Conservation (phyloP, 2,113 vertebrate species). For the Labeo catla region DNA sequence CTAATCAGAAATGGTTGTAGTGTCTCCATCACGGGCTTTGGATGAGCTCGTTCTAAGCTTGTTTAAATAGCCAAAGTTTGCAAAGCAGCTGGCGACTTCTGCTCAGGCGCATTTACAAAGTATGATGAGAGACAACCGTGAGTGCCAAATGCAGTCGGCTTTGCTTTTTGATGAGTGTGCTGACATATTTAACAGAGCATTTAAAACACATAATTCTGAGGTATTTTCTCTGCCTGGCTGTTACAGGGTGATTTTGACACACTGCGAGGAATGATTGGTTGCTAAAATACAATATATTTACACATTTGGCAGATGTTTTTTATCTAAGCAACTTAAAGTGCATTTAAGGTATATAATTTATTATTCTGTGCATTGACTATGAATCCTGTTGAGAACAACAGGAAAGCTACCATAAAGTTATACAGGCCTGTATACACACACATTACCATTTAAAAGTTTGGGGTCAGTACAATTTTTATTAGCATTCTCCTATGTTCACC, state of each 20-base stretch:
- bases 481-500: background rate
- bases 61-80: constrained; percentile 28
- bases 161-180: constrained; percentile 39
- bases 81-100: background rate
- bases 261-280: background rate
- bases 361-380: background rate
- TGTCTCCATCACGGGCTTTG: constrained; percentile 30
- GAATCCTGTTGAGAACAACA: background rate
- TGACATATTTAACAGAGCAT: constrained; percentile 36
- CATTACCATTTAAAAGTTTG: background rate
- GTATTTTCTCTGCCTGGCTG: background rate
- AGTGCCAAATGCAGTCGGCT: constrained; percentile 37
- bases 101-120: background rate
- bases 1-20: constrained; percentile 25
- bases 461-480: background rate
- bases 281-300: background rate
- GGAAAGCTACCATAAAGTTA: background rate
- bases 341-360: background rate
- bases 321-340: background rate
- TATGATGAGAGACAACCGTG: constrained; percentile 26
- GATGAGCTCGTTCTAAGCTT: background rate
- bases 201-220: constrained; percentile 20
- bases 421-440: background rate
- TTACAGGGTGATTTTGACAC: constrained; percentile 9
- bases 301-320: background rate